Evolutionary conservation across 2,113 vertebrate genomes (phyloP).

Genomic region (Hemiscyllium ocellatum): DNA sequence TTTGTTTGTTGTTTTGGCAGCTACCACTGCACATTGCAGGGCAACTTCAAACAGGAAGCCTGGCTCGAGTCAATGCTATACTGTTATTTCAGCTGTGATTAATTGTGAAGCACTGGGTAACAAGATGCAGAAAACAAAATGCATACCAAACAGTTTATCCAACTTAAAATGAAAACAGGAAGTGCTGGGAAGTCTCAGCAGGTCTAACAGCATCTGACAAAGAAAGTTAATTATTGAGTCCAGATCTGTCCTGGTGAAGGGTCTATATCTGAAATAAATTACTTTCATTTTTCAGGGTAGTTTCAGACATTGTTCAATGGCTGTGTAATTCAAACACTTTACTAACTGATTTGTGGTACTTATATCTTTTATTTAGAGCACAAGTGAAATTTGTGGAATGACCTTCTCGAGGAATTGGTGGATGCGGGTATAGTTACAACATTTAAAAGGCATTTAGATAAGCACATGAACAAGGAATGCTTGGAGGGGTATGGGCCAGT

Average conservation of each 20-base stretch:
- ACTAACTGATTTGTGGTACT: background rate
- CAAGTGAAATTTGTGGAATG: too few relatives aligned
- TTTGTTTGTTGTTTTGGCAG: background rate
- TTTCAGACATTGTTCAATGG: background rate
- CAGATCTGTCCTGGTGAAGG: background rate
- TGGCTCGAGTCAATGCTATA: background rate
- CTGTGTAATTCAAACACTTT: background rate
- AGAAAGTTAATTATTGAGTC: background rate
- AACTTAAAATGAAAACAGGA: constrained; percentile 21
- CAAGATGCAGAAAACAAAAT: background rate
- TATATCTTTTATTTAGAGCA: background rate
- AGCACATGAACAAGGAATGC: too few relatives aligned
- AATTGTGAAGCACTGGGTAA: background rate
- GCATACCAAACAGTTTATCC: background rate
- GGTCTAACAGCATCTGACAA: background rate
- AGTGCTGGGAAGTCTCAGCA: background rate
- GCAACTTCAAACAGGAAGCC: background rate
- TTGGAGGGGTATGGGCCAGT: too few relatives aligned
- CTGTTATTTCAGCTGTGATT: background rate
- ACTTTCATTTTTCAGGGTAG: background rate
- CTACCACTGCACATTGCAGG: too few relatives aligned
- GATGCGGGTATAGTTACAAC: too few relatives aligned
- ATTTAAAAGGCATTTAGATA: too few relatives aligned
- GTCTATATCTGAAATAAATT: background rate
- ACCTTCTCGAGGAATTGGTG: too few relatives aligned